These are phyloP conservation scores for Theocolax elegans DNA, from an alignment of 1,140 invertebrate genomes.

Conservation along the genomic window DNA sequence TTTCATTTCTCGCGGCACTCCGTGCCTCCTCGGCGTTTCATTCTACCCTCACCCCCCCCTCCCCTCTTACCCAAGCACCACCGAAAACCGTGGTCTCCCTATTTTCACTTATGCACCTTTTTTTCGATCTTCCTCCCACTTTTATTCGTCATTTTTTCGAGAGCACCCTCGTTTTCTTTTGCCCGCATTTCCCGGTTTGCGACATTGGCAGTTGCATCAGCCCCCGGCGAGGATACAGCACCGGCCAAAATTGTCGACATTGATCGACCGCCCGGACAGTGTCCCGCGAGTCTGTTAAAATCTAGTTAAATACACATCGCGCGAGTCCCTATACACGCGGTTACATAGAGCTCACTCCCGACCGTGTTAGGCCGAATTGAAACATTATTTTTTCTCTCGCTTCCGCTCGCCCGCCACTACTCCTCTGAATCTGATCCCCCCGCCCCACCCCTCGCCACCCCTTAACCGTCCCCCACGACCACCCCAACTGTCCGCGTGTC, in stretches of 20 bases:
- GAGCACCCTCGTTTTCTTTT: slow-evolving; percentile 42
- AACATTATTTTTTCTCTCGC: slow-evolving; percentile 58
- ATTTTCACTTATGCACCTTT: slow-evolving; percentile 36
- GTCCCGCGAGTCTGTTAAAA: slow-evolving; percentile 62
- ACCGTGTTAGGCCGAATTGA: slow-evolving; percentile 56
- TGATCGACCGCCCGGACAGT: slow-evolving; percentile 56
- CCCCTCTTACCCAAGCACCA: too few relatives aligned
- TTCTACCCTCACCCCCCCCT: neutral
- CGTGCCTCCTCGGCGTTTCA: neutral
- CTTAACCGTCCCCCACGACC: too few relatives aligned
- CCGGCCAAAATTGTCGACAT: slow-evolving; percentile 60
- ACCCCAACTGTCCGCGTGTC: neutral
- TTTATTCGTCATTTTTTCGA: too few relatives aligned
- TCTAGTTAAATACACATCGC: slow-evolving; percentile 64
- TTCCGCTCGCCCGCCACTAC: neutral
- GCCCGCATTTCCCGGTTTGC: slow-evolving; percentile 11
- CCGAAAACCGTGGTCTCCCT: too few relatives aligned
- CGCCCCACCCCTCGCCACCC: neutral
- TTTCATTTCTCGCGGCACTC: neutral
- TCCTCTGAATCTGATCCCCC: too few relatives aligned
- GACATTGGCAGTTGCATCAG: neutral
- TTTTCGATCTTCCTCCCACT: slow-evolving; percentile 34
- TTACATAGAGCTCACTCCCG: slow-evolving; percentile 39
- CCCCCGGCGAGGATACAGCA: slow-evolving; percentile 27
- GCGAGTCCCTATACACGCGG: slow-evolving; percentile 50